Evolutionary conservation across 2,797 vertebrate genomes (phyloP).

Genomic region (Liparis tanakae): DNA sequence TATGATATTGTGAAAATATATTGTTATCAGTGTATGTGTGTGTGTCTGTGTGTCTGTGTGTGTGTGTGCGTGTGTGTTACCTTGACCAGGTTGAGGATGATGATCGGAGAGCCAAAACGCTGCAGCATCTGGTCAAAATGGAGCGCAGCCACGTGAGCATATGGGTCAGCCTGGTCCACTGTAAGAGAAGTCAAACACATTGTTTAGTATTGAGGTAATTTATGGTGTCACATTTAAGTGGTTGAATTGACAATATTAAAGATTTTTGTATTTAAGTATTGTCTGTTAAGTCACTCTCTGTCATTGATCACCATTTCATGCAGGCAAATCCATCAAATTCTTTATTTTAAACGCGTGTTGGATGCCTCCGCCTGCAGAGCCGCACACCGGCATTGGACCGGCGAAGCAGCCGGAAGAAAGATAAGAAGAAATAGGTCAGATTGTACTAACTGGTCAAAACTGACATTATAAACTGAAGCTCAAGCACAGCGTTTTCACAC

Average conservation of each 20-base stretch:
- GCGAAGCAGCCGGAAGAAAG: slow-evolving; percentile 17
- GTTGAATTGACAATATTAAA: neutral
- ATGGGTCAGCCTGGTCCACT: slow-evolving; percentile 99
- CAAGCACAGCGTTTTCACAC: neutral
- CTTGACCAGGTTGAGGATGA: slow-evolving; percentile 99
- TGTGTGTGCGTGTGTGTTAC: slow-evolving; percentile 69
- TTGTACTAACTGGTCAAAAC: neutral
- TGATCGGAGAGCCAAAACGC: slow-evolving; percentile 97
- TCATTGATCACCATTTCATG: neutral
- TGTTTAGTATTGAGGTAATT: slow-evolving; percentile 2
- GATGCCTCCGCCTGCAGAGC: slow-evolving; percentile 19
- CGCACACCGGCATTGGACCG: slow-evolving; percentile 33
- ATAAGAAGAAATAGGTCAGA: slow-evolving; percentile 47
- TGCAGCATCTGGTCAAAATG: slow-evolving; percentile 99
- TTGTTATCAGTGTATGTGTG: neutral
- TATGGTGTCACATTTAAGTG: neutral
- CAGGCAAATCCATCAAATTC: slow-evolving; percentile 19
- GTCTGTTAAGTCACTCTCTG: neutral
- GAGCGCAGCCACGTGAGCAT: slow-evolving; percentile 91
- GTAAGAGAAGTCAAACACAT: slow-evolving; percentile 26
- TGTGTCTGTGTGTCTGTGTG: neutral
- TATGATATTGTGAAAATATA: too few relatives aligned
- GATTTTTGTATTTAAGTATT: neutral
- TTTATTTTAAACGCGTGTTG: slow-evolving; percentile 27
- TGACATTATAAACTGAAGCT: neutral